Conservation (phyloP, 2,888 invertebrate species). For the Aromia moschata region DNA sequence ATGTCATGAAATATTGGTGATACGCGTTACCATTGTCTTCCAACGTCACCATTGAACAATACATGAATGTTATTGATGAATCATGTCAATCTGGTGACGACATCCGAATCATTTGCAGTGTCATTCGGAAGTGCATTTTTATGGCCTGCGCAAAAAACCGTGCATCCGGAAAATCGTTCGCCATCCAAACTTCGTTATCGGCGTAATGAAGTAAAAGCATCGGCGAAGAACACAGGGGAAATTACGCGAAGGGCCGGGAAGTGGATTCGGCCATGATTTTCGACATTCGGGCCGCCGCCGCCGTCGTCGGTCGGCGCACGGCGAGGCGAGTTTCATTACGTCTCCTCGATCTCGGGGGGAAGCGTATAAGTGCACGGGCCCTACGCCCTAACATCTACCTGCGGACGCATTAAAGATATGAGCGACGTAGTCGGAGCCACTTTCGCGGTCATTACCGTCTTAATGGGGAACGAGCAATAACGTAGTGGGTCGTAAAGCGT, state of each 20-base stretch:
- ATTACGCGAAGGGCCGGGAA: constrained; percentile 45
- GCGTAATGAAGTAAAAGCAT: constrained; percentile 37
- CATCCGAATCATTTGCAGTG: too few species aligned
- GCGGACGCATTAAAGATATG: constrained; percentile 15
- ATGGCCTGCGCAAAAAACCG: too few species aligned
- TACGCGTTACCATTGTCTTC: too few species aligned
- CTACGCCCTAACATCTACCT: too few species aligned
- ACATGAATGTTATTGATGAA: too few species aligned
- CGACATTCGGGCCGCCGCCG: constrained; percentile 39
- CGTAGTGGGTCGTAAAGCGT: too few species aligned
- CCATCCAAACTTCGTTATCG: constrained; percentile 42
- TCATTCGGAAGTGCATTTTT: too few species aligned
- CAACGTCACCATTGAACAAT: too few species aligned
- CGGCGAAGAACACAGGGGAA: constrained; percentile 47
- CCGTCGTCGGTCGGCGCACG: too few species aligned
- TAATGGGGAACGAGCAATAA: constrained; percentile 12
- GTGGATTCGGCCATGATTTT: constrained; percentile 47
- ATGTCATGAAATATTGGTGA: too few species aligned
- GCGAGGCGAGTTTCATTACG: constrained; percentile 41
- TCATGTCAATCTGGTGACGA: too few species aligned
- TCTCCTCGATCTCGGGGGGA: constrained; percentile 32
- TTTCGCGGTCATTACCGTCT: constrained; percentile 7
- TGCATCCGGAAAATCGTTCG: constrained; percentile 27
- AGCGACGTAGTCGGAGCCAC: constrained; percentile 11
- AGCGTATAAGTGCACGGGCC: constrained; percentile 29